Base-by-base conservation (phyloP, 2,113 vertebrate genomes). In the Arvicanthis niloticus region DNA sequence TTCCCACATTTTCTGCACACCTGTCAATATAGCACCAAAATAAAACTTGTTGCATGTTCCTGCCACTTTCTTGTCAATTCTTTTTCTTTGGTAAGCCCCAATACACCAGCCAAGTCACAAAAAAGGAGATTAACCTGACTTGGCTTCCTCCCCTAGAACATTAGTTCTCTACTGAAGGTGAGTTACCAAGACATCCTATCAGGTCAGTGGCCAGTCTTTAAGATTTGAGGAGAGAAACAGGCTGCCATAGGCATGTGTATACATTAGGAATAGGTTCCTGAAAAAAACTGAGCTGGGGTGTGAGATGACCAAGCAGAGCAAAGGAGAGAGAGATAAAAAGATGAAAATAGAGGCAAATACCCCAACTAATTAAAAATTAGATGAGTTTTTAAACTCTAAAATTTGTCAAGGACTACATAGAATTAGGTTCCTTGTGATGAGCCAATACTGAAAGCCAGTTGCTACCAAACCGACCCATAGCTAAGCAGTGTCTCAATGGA, bases 261-360 rank as follows among this genome's bases (percentile, higher is more conserved):
- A 53, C 76, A 53, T 72, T 56, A 75, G 42, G 37, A 92, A 91
- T n/a, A 72, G 42, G 53, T 95, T 94, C n/a, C 70, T 77, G 7
- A 22, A 91, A 94, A 75, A 75, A 89, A 91, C 24, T 90, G 31
- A 94, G 92, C 13, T 60, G 8, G 8, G 12, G 45, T 45, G 8
- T 92, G 45, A 89, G 17, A 96, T 45, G 11, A 72, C 34, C 58
- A 90, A 56, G 37, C 17, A 92, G 51, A 92, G 37, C 51, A 73
- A 89, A 68, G 4, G 58, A 91, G 24, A 89, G 68, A 96, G 51
- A 95, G 96, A 82, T 37, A 70, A 97, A 92, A 97, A 88, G 37
- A 62, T 48, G 42, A 97, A 91, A 56, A 29, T 56, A 89, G 24
- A 94, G 21, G 75, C 91, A 95, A 70, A 31, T 75, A 29, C 12